Percentiles rank a stretch among this genome's conserved stretches.
phyloP scores from a whole-genome alignment of 2,113 vertebrate species.

The Ibidorhyncha struthersii region DNA sequence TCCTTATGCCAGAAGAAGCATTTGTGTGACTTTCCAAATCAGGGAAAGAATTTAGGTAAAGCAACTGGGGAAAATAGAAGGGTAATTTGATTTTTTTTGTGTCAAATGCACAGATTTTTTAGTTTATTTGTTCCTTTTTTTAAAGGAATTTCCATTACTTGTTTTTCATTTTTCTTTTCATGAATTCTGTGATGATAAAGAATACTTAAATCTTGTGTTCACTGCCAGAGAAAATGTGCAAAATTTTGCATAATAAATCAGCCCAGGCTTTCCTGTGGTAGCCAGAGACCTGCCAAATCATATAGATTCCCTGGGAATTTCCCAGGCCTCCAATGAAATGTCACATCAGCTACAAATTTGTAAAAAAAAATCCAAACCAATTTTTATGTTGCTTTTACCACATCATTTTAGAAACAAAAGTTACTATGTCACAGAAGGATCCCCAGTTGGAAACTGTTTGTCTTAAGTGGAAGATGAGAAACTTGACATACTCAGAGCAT shows the following conservation, averaged over 20 bases:
- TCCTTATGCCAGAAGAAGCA: neutral
- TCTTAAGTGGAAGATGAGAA: neutral
- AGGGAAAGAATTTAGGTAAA: neutral
- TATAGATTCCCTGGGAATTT: neutral
- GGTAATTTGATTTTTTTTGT: neutral
- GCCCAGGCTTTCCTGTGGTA: neutral
- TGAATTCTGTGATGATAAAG: neutral
- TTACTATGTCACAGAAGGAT: neutral
- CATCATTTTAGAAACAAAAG: neutral
- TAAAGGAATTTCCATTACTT: neutral
- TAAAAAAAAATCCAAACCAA: neutral
- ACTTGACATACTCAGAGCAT: neutral
- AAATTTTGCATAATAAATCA: neutral
- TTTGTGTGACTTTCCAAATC: neutral
- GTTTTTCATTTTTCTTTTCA: neutral
- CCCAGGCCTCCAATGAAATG: neutral
- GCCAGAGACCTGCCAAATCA: neutral
- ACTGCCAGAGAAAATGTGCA: neutral
- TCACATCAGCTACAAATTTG: neutral
- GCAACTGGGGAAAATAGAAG: neutral
- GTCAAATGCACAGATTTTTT: neutral
- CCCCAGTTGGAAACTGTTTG: neutral
- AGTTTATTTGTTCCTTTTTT: neutral
- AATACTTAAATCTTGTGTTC: neutral
- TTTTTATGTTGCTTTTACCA: neutral